These are phyloP conservation scores for Drosophila nannoptera DNA, from an alignment of 1,140 invertebrate genomes.

Conservation along the genomic window DNA sequence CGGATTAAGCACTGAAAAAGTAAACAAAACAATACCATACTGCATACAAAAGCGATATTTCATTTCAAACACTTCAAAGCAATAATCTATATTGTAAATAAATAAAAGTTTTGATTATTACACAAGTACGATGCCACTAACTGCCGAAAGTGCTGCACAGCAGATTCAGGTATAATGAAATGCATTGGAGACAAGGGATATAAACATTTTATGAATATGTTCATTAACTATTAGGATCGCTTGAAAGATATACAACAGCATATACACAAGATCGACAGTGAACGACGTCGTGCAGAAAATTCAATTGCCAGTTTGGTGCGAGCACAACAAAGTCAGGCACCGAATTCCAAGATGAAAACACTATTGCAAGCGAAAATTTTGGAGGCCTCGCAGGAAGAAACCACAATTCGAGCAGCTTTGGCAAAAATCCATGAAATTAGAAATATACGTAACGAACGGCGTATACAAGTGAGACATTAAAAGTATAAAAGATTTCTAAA, in stretches of 20 bases:
- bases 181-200: not conserved
- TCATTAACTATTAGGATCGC: constrained; percentile 83
- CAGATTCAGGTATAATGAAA: constrained; percentile 75
- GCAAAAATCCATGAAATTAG: constrained; percentile 95
- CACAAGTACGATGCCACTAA: constrained; percentile 83
- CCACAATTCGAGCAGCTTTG: constrained; percentile 88
- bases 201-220: not conserved
- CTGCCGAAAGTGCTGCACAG: constrained; percentile 87
- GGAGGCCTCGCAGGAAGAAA: constrained; percentile 92
- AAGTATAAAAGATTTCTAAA: not conserved
- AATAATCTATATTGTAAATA: not conserved
- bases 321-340: constrained; percentile 87
- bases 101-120: no score
- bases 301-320: constrained; percentile 89
- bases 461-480: constrained; percentile 83
- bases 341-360: constrained; percentile 87
- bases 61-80: not conserved
- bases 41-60: no score
- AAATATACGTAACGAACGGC: constrained; percentile 90
- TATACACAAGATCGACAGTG: constrained; percentile 89
- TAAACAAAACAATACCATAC: not conserved
- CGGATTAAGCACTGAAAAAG: constrained; percentile 13
- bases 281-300: constrained; percentile 87
- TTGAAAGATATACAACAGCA: constrained; percentile 87
- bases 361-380: constrained; percentile 81